Conservation (phyloP, 2,888 invertebrate species). For the Alloscopus bannaensis region DNA sequence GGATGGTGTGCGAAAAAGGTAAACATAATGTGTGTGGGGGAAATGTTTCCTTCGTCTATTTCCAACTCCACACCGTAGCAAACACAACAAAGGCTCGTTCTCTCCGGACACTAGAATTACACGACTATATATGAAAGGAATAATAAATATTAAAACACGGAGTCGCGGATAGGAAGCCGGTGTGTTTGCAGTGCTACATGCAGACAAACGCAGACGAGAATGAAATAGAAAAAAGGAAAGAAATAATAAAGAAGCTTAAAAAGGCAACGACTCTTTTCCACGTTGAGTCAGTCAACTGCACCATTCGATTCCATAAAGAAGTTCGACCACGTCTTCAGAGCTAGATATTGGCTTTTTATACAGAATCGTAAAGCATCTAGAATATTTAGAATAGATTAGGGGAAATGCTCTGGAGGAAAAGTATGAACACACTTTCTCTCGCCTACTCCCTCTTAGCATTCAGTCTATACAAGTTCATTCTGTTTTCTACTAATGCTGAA, state of each 20-base stretch:
- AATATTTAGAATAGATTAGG: too few relatives aligned
- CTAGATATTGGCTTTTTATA: too few relatives aligned
- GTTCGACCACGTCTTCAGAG: too few relatives aligned
- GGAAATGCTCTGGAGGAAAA: slow-evolving; percentile 1
- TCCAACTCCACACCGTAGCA: too few relatives aligned
- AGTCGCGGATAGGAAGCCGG: neutral
- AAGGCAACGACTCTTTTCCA: slow-evolving; percentile 29
- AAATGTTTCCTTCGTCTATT: too few relatives aligned
- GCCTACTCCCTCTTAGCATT: too few relatives aligned
- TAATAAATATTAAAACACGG: slow-evolving; percentile 22
- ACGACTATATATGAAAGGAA: slow-evolving; percentile 1
- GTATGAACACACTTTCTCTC: too few relatives aligned
- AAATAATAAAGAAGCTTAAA: slow-evolving; percentile 16
- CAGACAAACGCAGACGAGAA: neutral
- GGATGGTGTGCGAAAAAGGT: too few relatives aligned
- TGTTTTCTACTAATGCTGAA: too few relatives aligned
- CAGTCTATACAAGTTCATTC: too few relatives aligned
- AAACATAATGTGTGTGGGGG: too few relatives aligned
- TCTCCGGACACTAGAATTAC: neutral
- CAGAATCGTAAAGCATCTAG: too few relatives aligned
- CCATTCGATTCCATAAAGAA: slow-evolving; percentile 1
- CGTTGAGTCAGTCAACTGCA: slow-evolving; percentile 24
- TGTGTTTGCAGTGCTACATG: neutral
- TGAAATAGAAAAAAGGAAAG: neutral
- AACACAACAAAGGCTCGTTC: neutral